Base-by-base conservation (phyloP, 2,797 vertebrate genomes). In the Acanthopagrus latus region DNA sequence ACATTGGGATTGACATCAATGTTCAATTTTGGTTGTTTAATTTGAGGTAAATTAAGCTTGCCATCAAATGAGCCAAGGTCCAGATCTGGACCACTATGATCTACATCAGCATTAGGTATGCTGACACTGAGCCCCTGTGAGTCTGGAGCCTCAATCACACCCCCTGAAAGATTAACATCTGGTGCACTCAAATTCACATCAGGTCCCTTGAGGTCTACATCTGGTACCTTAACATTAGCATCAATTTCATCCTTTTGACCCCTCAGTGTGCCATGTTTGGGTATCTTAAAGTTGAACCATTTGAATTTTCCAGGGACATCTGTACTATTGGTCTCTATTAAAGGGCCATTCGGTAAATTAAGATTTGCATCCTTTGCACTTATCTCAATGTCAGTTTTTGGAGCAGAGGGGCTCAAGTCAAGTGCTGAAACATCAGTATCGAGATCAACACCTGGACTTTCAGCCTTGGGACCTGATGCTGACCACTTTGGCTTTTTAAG, bases 251-350 rank as follows among this genome's bases (percentile, higher is more conserved):
- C 55, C 41, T 93, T 90, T 52, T 71, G 81, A 68, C 72, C 75
- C 59, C 78, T 93, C 11, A 89, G 13, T 65, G 85, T 85, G 33
- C 85, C 89, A 79, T 78, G 21, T 76, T 82, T 91, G 33, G 84
- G 83, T 80, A 80, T 92, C 57, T 91, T 93, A 0, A 91, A 29
- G 6, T 8, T 87, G 7, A 89, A 64, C 87, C 76, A 86, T 86
- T 90, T 90, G 0, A 75, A 29, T 77, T 82, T 93, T 62, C 86
- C 90, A 70, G 20, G 20, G 72, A 89, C 29, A 57, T 92, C 80
- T 78, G 89, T 85, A 56, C 48, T 10, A 58, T 89, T 17, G 9
- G 86, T 57, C 27, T 90, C 78, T 33, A 90, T 8, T 0, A 85
- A 43, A 2, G 89, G 79, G 20, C 27, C 69, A 55, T 89, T 70